Base-by-base conservation (phyloP, 1,140 invertebrate species). In the Leptinotarsa texana region DNA sequence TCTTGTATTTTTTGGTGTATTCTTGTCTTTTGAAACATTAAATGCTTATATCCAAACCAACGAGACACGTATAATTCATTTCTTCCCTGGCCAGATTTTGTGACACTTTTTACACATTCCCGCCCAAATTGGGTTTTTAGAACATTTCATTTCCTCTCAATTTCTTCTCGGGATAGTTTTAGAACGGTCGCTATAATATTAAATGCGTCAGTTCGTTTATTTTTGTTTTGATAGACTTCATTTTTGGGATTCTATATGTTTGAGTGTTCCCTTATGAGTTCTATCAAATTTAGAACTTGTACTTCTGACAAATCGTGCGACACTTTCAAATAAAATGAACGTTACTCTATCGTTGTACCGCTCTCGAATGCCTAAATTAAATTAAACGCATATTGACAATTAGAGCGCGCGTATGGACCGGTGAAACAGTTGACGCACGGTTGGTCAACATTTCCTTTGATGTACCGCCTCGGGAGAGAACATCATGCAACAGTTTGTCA, bases 1-100 rank as follows among this genome's bases (percentile, higher is more conserved):
- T 68, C 4, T 68, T 47, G 66, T 68, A 68, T 68, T 3, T 68
- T 13, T 68, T 24, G 21, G 15, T 24, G 17, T 68, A 68, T 68
- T 47, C 66, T 68, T 68, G 21, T 68, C 66, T 68, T 68, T 47
- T 47, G 5, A 68, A 68, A 68, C 66, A 47, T 68, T 47, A 68
- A 68, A 68, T 68, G 27, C 33, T 68, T 68, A 68, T 24, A 68
- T 68, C 27, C 27, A 68, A 68, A 68, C 66, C 66, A 68, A 42
- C 33, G 66, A 42, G 66, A 68, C 21, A 68, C 27, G 66, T 68
- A 68, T 42, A 17, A 68, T 68, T 68, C 66, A 68, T 42, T 68
- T 42, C 3, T 8, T 68, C 21, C 66, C 33, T 68, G 27, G 66
- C 27, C 66, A 42, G 66, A 68, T 68, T 68, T 68, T 68, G 66